phyloP scores from a whole-genome alignment of 2,113 vertebrate genomes.

The Henicopernis longicauda region DNA sequence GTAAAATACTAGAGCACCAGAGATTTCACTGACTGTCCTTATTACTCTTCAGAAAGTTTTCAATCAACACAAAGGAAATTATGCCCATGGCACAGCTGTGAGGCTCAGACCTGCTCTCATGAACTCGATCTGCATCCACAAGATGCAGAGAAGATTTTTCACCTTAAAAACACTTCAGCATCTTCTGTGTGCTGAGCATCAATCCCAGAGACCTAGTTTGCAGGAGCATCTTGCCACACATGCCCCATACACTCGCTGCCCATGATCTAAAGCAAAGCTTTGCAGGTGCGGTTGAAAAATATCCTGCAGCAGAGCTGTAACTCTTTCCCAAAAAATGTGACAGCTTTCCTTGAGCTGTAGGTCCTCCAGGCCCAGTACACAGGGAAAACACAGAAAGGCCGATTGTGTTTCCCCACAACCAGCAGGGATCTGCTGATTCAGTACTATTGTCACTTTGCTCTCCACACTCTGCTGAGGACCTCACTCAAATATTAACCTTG shows the following conservation, averaged over 20 bases:
- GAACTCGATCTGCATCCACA: not conserved
- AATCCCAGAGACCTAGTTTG: not conserved
- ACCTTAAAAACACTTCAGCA: not conserved
- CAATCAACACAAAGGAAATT: not conserved
- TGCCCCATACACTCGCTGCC: not conserved
- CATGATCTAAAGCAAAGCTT: not conserved
- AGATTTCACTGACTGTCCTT: not conserved
- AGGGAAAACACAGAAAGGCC: not conserved
- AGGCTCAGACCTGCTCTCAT: not conserved
- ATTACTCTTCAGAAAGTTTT: not conserved
- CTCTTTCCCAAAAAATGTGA: not conserved
- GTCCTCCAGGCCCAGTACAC: not conserved
- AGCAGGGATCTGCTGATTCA: not conserved
- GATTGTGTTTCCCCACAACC: not conserved
- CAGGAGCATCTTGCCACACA: not conserved
- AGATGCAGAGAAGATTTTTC: not conserved
- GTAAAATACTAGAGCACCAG: not conserved
- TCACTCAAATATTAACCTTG: constrained; percentile 33
- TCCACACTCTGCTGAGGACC: not conserved
- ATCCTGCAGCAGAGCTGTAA: not conserved
- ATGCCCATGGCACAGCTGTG: not conserved
- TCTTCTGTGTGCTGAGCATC: accelerated
- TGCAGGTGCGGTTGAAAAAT: not conserved
- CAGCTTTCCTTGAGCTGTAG: not conserved
- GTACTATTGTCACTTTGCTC: not conserved